Evolutionary conservation across 2,888 invertebrate genomes (phyloP), one percentile per base, ranked within the genome.

Genomic region (Cancer borealis): DNA sequence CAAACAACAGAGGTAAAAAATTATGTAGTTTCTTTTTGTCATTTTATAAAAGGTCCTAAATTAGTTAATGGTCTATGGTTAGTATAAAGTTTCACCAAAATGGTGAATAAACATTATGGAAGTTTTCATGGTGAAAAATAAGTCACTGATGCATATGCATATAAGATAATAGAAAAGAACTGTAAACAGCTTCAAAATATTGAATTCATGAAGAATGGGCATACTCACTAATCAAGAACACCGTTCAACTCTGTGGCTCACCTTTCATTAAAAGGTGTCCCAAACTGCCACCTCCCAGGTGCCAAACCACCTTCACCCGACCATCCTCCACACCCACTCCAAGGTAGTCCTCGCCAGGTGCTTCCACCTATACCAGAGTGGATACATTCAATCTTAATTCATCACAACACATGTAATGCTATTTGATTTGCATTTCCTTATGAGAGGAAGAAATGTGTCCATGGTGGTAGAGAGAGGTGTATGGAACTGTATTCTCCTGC

Each of bases 321-420:
- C 95, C 95, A 30, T 90, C 92, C n/a, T 45, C 89, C 60, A 95
- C 79, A 8, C 95, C 95, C 66, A 95, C 94, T n/a, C 95, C 95
- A 5, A 95, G 79, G 92, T 92, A 95, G 79, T 95, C 95, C 47
- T 93, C 73, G 6, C 94, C 93, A 12, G 93, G 89, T 5, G 21
- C 94, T 1, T 94, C 94, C 5, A 94, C 91, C 95, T 95, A 92
- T 30, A 91, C 8, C 26, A 73, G 5, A 73, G 26, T n/a, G 73
- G 3, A 73, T 26, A 73, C 5, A 26, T 73, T 73, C 73, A 26
- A n/a, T 26, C n/a, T 73, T 26, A n/a, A 66, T n/a, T n/a, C 4
- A 73, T 17, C 3, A 17, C 26, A 10, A 73, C 8, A 26, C 10
- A 73, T 8, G n/a, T 8, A 73, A 26, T 26, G 73, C 73, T 73